Conservation (phyloP, 2,113 vertebrate species). For the Acinonyx jubatus region DNA sequence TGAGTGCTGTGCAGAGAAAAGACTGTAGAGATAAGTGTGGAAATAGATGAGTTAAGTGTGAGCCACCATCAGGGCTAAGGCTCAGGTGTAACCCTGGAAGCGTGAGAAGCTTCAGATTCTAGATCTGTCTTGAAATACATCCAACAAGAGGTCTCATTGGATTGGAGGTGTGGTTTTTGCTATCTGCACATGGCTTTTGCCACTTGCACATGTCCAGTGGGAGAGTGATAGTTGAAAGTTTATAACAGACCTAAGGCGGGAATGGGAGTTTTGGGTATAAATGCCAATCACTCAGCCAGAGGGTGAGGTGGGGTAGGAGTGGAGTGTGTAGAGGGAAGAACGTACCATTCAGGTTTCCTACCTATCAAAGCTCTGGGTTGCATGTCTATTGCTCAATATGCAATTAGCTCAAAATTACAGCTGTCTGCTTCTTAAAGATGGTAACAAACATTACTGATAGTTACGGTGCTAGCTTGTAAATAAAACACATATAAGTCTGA, state of each 20-base stretch:
- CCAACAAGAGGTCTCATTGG: no score
- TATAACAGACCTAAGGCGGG: not conserved
- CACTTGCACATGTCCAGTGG: not conserved
- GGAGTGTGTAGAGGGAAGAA: not conserved
- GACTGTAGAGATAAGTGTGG: not conserved
- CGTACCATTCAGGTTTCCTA: not conserved
- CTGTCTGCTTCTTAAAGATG: not conserved
- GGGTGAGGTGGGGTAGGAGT: rapidly evolving
- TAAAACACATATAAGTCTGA: not conserved
- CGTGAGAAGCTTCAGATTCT: not conserved
- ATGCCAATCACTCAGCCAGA: not conserved
- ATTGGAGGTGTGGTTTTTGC: not conserved
- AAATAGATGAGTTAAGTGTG: not conserved
- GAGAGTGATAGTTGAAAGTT: not conserved
- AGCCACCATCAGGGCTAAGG: not conserved
- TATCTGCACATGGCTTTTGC: not conserved
- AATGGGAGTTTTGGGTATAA: not conserved
- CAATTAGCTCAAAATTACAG: not conserved
- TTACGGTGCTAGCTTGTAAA: not conserved
- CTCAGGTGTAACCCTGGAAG: not conserved
- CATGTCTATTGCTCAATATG: not conserved
- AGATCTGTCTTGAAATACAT: not conserved
- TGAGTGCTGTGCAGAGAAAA: not conserved
- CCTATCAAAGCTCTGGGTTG: not conserved
- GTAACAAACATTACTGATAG: not conserved